These are phyloP conservation scores for Eremophila alpestris DNA, from an alignment of 2,797 vertebrate genomes.

Conservation along the genomic window DNA sequence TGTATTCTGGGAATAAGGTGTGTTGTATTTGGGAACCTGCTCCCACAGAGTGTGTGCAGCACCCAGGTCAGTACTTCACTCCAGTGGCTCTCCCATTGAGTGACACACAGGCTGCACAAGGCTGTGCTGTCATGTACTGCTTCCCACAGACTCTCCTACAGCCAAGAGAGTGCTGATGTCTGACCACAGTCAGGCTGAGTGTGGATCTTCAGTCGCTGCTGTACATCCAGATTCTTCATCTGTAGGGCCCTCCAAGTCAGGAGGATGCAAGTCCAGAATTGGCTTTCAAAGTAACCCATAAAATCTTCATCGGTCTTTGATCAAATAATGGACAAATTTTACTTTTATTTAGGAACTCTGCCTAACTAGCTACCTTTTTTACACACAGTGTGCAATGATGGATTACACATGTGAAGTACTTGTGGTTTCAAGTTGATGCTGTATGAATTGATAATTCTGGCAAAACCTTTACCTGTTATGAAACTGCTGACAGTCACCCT, in stretches of 20 bases:
- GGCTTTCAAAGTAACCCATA: background rate
- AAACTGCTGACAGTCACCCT: background rate
- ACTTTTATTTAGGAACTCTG: background rate
- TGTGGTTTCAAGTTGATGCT: background rate
- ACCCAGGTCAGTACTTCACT: background rate
- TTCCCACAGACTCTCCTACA: background rate
- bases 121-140: background rate
- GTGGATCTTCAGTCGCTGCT: background rate
- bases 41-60: background rate
- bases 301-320: background rate
- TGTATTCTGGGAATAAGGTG: background rate
- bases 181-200: background rate
- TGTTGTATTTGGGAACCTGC: fast-evolving
- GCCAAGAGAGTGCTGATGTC: background rate
- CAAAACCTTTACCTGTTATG: background rate
- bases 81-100: background rate
- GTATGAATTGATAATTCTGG: background rate
- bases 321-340: background rate
- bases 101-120: background rate
- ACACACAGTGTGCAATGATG: background rate
- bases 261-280: background rate
- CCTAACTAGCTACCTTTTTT: background rate
- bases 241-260: background rate
- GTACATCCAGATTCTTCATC: background rate
- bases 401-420: fast-evolving